Base-by-base conservation (phyloP, 2,797 vertebrate genomes). In the Sebastes trivittatus region DNA sequence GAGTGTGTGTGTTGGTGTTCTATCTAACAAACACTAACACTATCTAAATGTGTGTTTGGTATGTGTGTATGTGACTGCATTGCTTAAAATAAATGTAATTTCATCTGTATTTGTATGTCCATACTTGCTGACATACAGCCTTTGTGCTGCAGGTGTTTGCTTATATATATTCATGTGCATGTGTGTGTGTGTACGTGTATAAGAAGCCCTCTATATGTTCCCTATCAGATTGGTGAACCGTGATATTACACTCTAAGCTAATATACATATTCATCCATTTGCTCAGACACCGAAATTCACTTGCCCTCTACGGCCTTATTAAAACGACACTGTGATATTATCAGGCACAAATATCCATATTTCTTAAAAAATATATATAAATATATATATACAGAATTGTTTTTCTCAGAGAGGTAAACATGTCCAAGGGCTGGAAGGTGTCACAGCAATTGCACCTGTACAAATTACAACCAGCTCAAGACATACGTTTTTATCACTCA, bases 161-260 rank as follows among this genome's bases (percentile, higher is more conserved):
- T 67, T 89, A 82, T 72, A 81, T 58, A 76, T 72, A 59, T 70
- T 46, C 10, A 4, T 78, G 63, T 70, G 29, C 64, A 23, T 76
- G 49, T 75, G 52, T 49, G 29, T 80, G 62, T 68, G 22, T 77
- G 30, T 77, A 34, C 34, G 36, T 74, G 68, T 49, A 5, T 69
- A 72, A 63, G 75, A 87, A 72, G 32, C 60, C 5, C 79, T 70
- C 63, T 79, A 82, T 81, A 87, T 90, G 84, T 87, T 89, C 65
- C 61, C 74, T 75, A 88, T 90, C 87, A 88, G 88, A 90, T 66
- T 91, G 75, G 81, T 92, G 88, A 91, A 83, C 83, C 80, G 13
- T 91, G 87, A 89, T 89, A 93, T 91, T 92, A 82, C 85, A 88
- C 86, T 90, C 62, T 82, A 82, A 91, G 84, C 85, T 80, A 85